A percentile compares a stretch with the other conserved stretches of the same genome.
Conservation (phyloP, 1,140 invertebrate genomes). For the Platyura marginata region DNA sequence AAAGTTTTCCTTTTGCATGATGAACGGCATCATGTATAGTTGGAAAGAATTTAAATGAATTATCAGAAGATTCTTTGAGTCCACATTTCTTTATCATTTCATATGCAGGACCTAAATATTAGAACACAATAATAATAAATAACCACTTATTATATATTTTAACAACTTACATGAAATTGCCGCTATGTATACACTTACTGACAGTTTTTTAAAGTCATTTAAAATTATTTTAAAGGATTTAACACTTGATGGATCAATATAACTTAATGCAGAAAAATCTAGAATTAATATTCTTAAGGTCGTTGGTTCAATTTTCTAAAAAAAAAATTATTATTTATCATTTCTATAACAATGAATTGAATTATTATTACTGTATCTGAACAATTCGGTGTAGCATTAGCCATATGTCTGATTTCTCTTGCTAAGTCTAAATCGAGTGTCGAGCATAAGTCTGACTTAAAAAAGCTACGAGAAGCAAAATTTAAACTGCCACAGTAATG, state of each 20-base stretch:
- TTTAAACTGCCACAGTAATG: slow-evolving; percentile 59
- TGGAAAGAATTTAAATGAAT: slow-evolving; percentile 29
- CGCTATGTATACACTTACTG: slow-evolving; percentile 35
- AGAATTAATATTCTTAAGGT: slow-evolving; percentile 38
- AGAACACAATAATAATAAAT: too few species aligned
- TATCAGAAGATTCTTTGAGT: slow-evolving; percentile 22
- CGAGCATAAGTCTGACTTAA: slow-evolving; percentile 36
- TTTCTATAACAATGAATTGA: too few species aligned
- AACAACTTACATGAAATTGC: slow-evolving; percentile 36
- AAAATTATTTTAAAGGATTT: slow-evolving; percentile 32
- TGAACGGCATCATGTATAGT: slow-evolving; percentile 40
- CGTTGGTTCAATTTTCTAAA: too few species aligned
- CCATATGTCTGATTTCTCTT: slow-evolving; percentile 18
- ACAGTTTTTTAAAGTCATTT: slow-evolving; percentile 31
- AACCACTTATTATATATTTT: neutral
- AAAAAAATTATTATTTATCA: too few species aligned
- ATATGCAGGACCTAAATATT: slow-evolving; percentile 27
- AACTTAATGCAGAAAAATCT: slow-evolving; percentile 48
- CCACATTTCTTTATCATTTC: slow-evolving; percentile 33
- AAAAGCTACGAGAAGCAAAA: slow-evolving; percentile 49
- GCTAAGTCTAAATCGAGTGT: slow-evolving; percentile 30
- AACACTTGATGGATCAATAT: slow-evolving; percentile 49
- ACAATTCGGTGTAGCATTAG: too few species aligned
- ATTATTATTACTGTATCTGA: too few species aligned
- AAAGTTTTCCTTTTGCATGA: slow-evolving; percentile 1